These are phyloP conservation scores for Chrysodeixis includens DNA, from an alignment of 2,888 invertebrate genomes.

Conservation along the genomic window DNA sequence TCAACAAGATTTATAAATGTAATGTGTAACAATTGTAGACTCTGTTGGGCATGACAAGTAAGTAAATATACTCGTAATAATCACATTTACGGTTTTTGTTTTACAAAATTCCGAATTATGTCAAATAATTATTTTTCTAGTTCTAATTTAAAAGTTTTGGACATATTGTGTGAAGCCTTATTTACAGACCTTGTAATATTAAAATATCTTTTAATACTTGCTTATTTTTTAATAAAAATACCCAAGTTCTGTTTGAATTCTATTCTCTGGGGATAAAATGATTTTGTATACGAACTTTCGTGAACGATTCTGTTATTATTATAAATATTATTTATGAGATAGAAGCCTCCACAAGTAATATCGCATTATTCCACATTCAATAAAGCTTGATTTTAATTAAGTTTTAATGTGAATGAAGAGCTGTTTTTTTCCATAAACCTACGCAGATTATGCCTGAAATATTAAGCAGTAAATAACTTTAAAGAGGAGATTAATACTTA, in stretches of 20 bases:
- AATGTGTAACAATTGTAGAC: too few relatives aligned
- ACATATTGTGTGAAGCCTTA: neutral
- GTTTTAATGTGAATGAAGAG: neutral
- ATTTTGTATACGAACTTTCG: neutral
- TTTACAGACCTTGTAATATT: neutral
- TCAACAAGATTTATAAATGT: too few relatives aligned
- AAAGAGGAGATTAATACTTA: too few relatives aligned
- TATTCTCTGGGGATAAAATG: neutral
- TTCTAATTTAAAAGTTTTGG: neutral
- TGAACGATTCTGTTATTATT: neutral
- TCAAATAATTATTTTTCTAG: neutral
- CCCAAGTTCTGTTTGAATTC: neutral
- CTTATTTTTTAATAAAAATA: neutral
- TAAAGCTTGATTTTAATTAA: neutral
- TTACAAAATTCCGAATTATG: too few relatives aligned
- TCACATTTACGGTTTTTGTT: too few relatives aligned
- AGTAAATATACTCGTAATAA: too few relatives aligned
- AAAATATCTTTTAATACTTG: neutral
- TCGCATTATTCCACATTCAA: neutral
- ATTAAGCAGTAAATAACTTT: neutral
- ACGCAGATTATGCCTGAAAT: neutral
- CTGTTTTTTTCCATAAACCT: neutral
- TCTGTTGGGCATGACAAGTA: too few relatives aligned
- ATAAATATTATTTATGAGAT: neutral
- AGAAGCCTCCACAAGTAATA: neutral